Evolutionary conservation across 2,888 invertebrate genomes (phyloP).

Genomic region (Drosophila mettleri): DNA sequence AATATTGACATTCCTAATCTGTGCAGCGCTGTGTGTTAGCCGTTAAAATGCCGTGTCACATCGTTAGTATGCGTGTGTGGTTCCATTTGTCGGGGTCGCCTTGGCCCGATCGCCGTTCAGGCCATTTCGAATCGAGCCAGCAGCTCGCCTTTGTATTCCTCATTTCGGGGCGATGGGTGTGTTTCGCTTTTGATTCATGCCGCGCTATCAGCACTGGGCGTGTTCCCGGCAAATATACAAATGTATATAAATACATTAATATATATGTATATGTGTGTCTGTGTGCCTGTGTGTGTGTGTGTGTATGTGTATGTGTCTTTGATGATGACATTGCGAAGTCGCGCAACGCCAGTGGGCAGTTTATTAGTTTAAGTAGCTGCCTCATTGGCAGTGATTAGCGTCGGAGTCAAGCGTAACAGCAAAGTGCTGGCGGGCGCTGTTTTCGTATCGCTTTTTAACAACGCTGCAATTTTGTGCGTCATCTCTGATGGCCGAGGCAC

Average conservation of each 20-base stretch:
- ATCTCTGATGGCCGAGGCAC: constrained; percentile 33
- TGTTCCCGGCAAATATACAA: constrained; percentile 40
- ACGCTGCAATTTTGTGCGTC: constrained; percentile 74
- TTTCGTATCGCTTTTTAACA: constrained; percentile 80
- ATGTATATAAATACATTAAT: neutral
- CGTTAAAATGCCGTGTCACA: constrained; percentile 79
- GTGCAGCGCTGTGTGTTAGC: constrained; percentile 64
- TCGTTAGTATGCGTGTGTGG: constrained; percentile 75
- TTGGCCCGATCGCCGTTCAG: constrained; percentile 37
- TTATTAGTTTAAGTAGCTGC: constrained; percentile 78
- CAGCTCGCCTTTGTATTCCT: constrained; percentile 32
- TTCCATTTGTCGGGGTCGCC: constrained; percentile 64
- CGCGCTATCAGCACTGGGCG: constrained; percentile 72
- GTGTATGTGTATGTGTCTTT: constrained; percentile 24
- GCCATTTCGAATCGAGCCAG: neutral
- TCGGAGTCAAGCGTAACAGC: constrained; percentile 3
- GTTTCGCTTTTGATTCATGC: constrained; percentile 75
- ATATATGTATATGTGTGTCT: neutral
- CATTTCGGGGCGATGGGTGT: constrained; percentile 59
- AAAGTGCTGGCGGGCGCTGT: constrained; percentile 60
- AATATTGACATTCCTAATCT: constrained; percentile 79
- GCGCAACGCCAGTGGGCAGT: constrained; percentile 34
- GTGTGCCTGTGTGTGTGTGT: neutral
- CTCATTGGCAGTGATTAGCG: constrained; percentile 74
- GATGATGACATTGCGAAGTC: constrained; percentile 72